Evolutionary conservation across 2,888 invertebrate species (phyloP), one percentile per base, ranked within the genome.

Genomic region (Cosmia trapezina): DNA sequence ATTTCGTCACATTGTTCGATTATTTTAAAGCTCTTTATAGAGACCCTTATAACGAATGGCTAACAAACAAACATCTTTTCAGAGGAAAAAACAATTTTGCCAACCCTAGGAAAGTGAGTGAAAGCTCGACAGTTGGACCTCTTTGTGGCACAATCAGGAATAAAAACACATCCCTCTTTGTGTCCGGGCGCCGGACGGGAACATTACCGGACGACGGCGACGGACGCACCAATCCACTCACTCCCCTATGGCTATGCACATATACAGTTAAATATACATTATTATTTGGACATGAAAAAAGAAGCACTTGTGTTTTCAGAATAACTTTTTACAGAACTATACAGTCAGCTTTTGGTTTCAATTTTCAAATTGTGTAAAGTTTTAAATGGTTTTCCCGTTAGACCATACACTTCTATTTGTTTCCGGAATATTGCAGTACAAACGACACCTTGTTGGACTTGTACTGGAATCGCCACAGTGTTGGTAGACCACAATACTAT

Each of bases 81-180:
- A 68, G 72, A 71, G 75, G 41, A 78, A 83, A 80, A 88, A 83
- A 77, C 79, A 67, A 78, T 84, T 81, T 83, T 78, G 75, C 75
- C 91, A 93, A 78, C 94, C 94, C 93, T 93, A 73, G 70, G 53
- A 63, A 63, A 80, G 85, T 81, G 87, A 91, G 89, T 90, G 91
- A 93, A 91, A 89, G 90, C 89, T 90, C 92, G 90, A 92, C 92
- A 92, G 92, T 91, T 89, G 91, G 91, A 86, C 89, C 91, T 91
- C 92, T 93, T 93, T 93, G 92, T 92, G 87, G 80, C 84, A 92
- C 93, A 92, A 93, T 93, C 92, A 92, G 91, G 91, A 93, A 93
- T 93, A 94, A 94, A 94, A 94, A 94, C 93, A 92, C 90, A 91
- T 91, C 90, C 89, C 91, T 87, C 90, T 92, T 93, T 93, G 92